Conservation (phyloP, 2,888 invertebrate genomes). For the Limnephilus lunatus region DNA sequence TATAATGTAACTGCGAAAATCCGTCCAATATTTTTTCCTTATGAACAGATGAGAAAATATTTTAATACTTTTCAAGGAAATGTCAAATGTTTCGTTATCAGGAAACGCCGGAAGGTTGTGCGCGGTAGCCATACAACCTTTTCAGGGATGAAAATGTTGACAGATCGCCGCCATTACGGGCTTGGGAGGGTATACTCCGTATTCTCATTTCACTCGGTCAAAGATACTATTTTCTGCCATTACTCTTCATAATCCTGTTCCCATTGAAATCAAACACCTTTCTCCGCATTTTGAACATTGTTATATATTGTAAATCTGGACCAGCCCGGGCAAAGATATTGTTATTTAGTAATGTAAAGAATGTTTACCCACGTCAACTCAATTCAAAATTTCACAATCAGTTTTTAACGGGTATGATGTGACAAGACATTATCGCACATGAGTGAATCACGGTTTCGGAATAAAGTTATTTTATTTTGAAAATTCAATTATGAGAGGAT, state of each 20-base stretch:
- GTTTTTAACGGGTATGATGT: neutral
- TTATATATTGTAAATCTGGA: neutral
- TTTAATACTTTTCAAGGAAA: neutral
- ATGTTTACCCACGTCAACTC: neutral
- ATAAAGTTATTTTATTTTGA: neutral
- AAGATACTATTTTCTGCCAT: neutral
- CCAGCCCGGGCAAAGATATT: neutral
- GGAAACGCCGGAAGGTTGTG: neutral
- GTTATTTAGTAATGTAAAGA: neutral
- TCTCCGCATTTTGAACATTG: neutral
- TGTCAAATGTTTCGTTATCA: constrained; percentile 2
- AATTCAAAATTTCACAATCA: neutral
- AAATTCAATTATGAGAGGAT: neutral
- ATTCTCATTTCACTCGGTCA: neutral
- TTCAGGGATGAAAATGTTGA: neutral
- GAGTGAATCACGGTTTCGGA: neutral
- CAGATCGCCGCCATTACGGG: neutral
- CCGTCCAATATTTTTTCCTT: neutral
- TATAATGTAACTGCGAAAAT: neutral
- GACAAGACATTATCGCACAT: neutral
- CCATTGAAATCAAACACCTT: neutral
- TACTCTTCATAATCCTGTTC: neutral
- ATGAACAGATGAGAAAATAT: neutral
- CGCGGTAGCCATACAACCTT: neutral
- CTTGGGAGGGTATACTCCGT: neutral